Base-by-base conservation (phyloP, 2,888 invertebrate genomes). In the Laothoe populi region DNA sequence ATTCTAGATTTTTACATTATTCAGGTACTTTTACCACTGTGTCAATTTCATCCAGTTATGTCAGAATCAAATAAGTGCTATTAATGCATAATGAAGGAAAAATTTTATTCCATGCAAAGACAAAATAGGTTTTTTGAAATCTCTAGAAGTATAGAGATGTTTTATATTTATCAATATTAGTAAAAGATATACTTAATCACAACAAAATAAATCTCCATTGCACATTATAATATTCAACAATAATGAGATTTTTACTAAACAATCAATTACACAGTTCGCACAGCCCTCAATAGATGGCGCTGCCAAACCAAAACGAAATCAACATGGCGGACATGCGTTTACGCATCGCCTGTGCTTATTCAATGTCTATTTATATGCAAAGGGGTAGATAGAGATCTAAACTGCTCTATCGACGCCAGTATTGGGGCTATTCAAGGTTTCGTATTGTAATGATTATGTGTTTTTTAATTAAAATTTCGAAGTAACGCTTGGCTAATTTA, bases 311-410 rank as follows among this genome's bases (percentile, higher is more conserved):
- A 48, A 21, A 68, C 63, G 61, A 66, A 69, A 65, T 67, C 49
- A 66, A 68, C 63, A 65, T 38, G 24, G 69, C 72, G 73, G 70
- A 70, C 68, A 64, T 72, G 74, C 75, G 82, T 83, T 79, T 77
- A 86, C 87, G 88, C 88, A 86, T 77, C 76, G 84, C 70, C 76
- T 65, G 64, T 61, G 70, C 66, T 67, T 72, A 70, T 69, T 67
- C 72, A 69, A 67, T 73, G 79, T 77, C 80, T 79, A 82, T 77
- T 75, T 82, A 81, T 79, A 76, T 77, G 64, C 71, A 66, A 75
- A 73, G 88, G 53, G 88, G 87, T 86, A 88, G 88, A 88, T 87
- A 82, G 58, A 62, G 64, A 88, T 88, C 88, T 88, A 69, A 85
- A 84, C 83, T 77, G 73, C 81, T 82, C 75, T 72, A 76, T 78